phyloP scores from a whole-genome alignment of 2,113 vertebrate genomes.

The Pseudorasbora parva region DNA sequence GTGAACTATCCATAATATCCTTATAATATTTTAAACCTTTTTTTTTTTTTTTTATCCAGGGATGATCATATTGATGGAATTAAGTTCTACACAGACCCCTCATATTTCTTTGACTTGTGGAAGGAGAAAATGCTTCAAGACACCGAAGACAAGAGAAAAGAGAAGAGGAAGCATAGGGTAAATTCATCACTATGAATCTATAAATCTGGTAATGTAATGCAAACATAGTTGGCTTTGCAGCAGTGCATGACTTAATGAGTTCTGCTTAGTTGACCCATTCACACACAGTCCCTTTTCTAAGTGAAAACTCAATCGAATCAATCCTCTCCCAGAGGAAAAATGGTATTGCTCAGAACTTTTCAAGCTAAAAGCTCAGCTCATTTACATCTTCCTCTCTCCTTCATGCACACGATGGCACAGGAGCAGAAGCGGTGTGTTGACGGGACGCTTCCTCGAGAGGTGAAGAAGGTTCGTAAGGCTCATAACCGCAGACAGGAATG shows the following conservation, averaged over 20 bases:
- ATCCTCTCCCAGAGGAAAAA: neutral
- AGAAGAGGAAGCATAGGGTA: slow-evolving; percentile 75
- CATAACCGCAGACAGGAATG: slow-evolving; percentile 94
- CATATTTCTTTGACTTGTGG: slow-evolving; percentile 98
- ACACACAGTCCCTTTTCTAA: neutral
- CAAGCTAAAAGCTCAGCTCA: neutral
- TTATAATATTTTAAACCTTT: too few relatives aligned
- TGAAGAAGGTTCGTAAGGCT: slow-evolving; percentile 96
- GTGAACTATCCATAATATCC: too few relatives aligned
- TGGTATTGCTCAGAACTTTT: neutral
- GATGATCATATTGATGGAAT: slow-evolving; percentile 92
- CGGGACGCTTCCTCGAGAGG: slow-evolving; percentile 87
- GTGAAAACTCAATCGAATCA: neutral
- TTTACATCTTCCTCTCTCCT: neutral
- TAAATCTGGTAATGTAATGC: neutral
- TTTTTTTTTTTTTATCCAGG: slow-evolving; percentile 67
- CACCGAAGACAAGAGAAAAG: slow-evolving; percentile 95
- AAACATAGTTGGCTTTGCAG: neutral
- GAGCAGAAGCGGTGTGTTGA: slow-evolving; percentile 91
- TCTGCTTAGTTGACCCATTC: neutral
- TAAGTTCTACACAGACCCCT: slow-evolving; percentile 95
- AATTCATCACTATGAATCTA: neutral
- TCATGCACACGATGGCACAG: slow-evolving; percentile 64
- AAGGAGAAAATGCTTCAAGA: slow-evolving; percentile 98
- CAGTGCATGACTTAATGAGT: neutral